Evolutionary conservation across 2,888 invertebrate species (phyloP), one percentile per base, ranked within the genome.

Genomic region (Zootermopsis nevadensis): DNA sequence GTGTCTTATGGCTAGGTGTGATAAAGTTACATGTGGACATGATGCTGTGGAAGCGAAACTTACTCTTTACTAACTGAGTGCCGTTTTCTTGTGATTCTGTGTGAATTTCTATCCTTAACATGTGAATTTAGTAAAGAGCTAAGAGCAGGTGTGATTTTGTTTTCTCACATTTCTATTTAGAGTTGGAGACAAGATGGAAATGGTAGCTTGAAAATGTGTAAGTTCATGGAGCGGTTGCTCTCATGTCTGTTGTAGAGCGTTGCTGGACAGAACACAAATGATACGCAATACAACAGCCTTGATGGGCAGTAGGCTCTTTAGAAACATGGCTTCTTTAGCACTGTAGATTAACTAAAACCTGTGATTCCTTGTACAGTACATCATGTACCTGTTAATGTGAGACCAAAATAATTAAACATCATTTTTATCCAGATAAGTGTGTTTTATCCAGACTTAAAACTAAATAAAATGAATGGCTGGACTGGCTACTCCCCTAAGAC

Each of bases 401-500:
- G 24, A 12, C 74, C 38, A 60, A 27, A 38, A 8, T 27, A 38
- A 38, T 74, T 38, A n/a, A 38, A 38, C 24, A n/a, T 76, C 74
- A 48, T 48, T 76, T n/a, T 76, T 30, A 76, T 76, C 8, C 53
- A 12, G 30, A 77, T 33, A 55, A 79, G 60, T 79, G 60, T 79
- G 79, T 79, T 79, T 79, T 77, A 33, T 53, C 55, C 31, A 48
- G 48, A 77, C 53, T 77, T 77, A 30, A 53, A 77, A 77, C 77
- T 77, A 77, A 77, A 77, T 77, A 79, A 31, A 35, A 22, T 38
- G 38, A 74, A 53, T 77, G 66, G 83, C 76, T 74, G 83, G 84
- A 85, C 85, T 86, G 85, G 86, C 86, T 85, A 86, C 77, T 81
- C 85, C 87, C 82, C 86, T 86, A 66, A 86, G 81, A 85, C 84